Evolutionary conservation across 2,888 invertebrate species (phyloP), one percentile per base, ranked within the genome.

Genomic region (Lamellibrachia satsuma): DNA sequence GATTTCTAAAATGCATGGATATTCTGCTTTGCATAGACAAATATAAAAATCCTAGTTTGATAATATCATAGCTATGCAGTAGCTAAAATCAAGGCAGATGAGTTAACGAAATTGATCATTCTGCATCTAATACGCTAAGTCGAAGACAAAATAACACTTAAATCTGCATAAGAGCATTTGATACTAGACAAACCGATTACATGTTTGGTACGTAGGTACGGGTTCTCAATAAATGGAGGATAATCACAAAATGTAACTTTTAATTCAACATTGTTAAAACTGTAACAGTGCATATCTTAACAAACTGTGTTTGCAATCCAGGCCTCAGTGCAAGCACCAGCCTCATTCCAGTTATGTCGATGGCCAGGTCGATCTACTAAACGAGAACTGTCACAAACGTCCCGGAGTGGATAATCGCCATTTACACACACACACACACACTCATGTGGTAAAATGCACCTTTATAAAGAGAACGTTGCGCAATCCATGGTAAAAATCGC

Each of bases 271-370:
- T 75, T 11, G 75, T 75, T 75, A 75, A 75, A 75, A 75, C 75
- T 75, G 75, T 75, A 75, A 75, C 75, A 75, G 75, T 75, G 75
- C 75, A 75, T 75, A 75, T 75, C 75, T 75, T 75, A 75, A 75
- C 75, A 75, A 75, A 15, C 75, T n/a, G 75, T 15, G 75, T 75
- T 75, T 75, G 75, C 75, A 75, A 75, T 75, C 75, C 3, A 75
- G 22, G 75, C 15, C 39, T 39, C 39, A 39, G 39, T 75, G 22
- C 75, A 75, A 22, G 11, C 6, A 75, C 6, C 6, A 75, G 75
- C 75, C n/a, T 75, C 75, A 15, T 75, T 75, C 75, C n/a, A n/a
- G 15, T 15, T 22, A 0, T 22, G 75, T n/a, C 15, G 22, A 75
- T 6, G n/a, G 75, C n/a, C n/a, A n/a, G 6, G 22, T 75, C 22